Evolutionary conservation across 2,797 vertebrate genomes (phyloP), one percentile per base, ranked within the genome.

Genomic region (Lepidocolaptes lacrymiger): DNA sequence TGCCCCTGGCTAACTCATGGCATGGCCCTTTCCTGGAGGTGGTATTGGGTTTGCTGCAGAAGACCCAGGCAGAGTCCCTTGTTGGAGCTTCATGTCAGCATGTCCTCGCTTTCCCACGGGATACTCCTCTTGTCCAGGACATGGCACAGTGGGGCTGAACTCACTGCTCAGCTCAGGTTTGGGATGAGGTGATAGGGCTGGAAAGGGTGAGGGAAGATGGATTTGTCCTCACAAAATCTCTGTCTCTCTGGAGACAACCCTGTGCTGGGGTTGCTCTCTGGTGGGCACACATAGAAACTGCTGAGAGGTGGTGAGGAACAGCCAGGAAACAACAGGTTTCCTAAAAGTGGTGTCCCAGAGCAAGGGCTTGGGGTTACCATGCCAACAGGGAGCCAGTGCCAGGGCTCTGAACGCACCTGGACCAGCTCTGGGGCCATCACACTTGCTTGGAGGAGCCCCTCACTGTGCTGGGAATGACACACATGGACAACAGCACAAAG

Each of bases 231-330:
- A 2, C 7, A 75, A 30, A 44, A 14, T 68, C 30, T 44, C 21
- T 14, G n/a, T 52, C 69, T 91, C 77, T 82, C 95, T 79, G 41
- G 91, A 97, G 89, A 88, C 54, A 94, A 93, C 87, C 92, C 77
- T 95, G 89, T 91, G 66, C 93, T 16, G 56, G 75, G 59, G 66
- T 95, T 96, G 95, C 97, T 93, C 96, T 92, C 88, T 94, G 89
- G 85, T 91, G 96, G 95, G 85, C 92, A 89, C 0, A 3, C 82
- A 75, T 69, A 83, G 82, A 96, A 97, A 96, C 36, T 93, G 92
- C 95, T 44, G 91, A 76, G 39, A 88, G 51, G 54, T 17, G 32
- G 69, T 1, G 8, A 49, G 34, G 44, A 81, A 55, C 66, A 34
- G 55, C 62, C 0, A 2, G n/a, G 51, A 95, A 88, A 49, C 14